phyloP scores from a whole-genome alignment of 2,113 vertebrate genomes.

The Electrona antarctica region DNA sequence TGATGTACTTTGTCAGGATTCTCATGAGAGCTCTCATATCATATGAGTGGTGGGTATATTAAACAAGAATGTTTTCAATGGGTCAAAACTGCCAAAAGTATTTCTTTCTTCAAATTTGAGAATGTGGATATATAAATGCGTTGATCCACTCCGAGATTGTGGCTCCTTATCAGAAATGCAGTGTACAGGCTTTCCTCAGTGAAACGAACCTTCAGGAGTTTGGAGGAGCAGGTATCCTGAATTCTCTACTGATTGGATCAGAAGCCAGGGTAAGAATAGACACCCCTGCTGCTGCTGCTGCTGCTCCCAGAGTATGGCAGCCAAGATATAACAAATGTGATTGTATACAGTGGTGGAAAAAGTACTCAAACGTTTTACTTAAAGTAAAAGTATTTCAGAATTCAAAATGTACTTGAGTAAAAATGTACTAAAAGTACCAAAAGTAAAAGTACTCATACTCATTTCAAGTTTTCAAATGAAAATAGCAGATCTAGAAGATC shows the following conservation, averaged over 20 bases:
- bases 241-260: slow-evolving; percentile 48
- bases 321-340: no score
- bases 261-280: slow-evolving; percentile 57
- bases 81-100: not conserved
- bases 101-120: not conserved
- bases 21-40: slow-evolving; percentile 2
- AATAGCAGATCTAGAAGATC: no score
- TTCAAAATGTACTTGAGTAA: no score
- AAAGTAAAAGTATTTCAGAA: no score
- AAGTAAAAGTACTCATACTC: no score
- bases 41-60: slow-evolving; percentile 8
- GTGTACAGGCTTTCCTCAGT: slow-evolving; percentile 10
- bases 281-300: slow-evolving; percentile 6
- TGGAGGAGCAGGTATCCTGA: slow-evolving; percentile 27
- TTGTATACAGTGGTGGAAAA: no score
- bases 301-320: not conserved
- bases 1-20: not conserved
- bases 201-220: slow-evolving; percentile 33
- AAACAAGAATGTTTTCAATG: not conserved
- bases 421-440: no score
- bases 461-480: no score
- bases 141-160: slow-evolving; percentile 7
- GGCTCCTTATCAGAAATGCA: slow-evolving; percentile 33
- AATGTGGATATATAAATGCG: slow-evolving; percentile 2
- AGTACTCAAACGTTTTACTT: no score